Evolutionary conservation across 2,113 vertebrate species (phyloP), one percentile per base, ranked within the genome.

Genomic region (Tauraco erythrolophus): DNA sequence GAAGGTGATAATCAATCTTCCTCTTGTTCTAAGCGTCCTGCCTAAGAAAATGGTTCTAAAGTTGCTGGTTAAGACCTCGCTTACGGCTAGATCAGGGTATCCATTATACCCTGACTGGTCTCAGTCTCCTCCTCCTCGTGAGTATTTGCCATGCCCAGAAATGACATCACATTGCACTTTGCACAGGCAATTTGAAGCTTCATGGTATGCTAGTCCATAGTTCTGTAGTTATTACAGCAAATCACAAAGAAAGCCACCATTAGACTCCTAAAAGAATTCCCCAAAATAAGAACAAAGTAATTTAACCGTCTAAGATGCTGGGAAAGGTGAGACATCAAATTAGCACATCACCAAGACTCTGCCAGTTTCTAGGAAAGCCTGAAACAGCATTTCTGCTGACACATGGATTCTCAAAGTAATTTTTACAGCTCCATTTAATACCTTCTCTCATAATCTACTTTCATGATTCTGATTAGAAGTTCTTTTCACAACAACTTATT

Each of bases 81-180:
- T 87, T 46, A 50, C 0, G 2, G 30, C 30, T 70, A 48, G 39
- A 33, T 57, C 30, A 61, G 74, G 37, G 11, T 31, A 65, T 12
- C 46, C 7, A 11, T 74, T 45, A 23, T 1, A 22, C 14, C 48
- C 10, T 4, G 46, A 79, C n/a, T 0, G 0, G 14, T 30, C 41
- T 78, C 19, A 8, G 22, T 31, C 35, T 92, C 41, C 51, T 53
- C 60, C 50, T 31, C 60, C 31, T 85, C 25, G 1, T 7, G 24
- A 33, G 43, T 58, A 31, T 88, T 58, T 90, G 51, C 61, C 65
- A 7, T 11, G 22, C 51, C n/a, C 81, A 48, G n/a, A 87, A 80
- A 89, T 46, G 58, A 81, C 51, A 69, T 37, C 53, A 8, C 6
- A 50, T 2, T 62, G 21, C 48, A 54, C 78, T 82, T 45, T 33